A percentile compares a stretch with the other conserved stretches of the same genome.
These are phyloP conservation scores for Cancer borealis DNA, from an alignment of 2,888 invertebrate genomes.

Conservation along the genomic window DNA sequence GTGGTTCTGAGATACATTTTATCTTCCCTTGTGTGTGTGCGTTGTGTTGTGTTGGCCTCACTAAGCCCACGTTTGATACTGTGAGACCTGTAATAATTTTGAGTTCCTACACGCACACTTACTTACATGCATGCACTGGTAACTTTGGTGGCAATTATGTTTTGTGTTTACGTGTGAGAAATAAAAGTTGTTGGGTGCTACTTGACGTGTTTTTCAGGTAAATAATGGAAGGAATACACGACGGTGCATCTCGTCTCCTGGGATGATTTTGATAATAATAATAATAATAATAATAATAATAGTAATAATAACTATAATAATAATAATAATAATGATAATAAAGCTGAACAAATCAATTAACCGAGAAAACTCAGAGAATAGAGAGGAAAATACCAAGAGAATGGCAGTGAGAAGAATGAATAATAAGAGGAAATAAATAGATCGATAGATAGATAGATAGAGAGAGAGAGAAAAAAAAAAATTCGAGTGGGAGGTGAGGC, in stretches of 20 bases:
- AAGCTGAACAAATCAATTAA: too few species aligned
- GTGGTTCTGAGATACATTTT: not conserved
- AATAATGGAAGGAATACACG: not conserved
- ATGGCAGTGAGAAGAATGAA: not conserved
- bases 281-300: not conserved
- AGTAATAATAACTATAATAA: not conserved
- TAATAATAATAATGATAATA: not conserved
- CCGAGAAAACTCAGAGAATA: not conserved
- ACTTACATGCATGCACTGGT: not conserved
- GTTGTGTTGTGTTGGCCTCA: not conserved
- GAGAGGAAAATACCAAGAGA: not conserved
- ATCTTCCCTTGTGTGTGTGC: slow-evolving; percentile 22
- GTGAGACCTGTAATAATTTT: not conserved
- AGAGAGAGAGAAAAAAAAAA: not conserved
- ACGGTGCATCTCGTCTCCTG: not conserved
- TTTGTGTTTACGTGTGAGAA: not conserved
- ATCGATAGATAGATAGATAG: not conserved
- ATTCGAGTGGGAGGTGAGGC: not conserved
- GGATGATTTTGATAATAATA: not conserved
- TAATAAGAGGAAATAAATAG: not conserved
- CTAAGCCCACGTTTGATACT: not conserved
- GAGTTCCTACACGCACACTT: not conserved
- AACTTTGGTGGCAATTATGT: not conserved
- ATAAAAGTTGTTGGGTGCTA: not conserved
- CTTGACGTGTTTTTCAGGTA: not conserved